Evolutionary conservation across 2,888 invertebrate species (phyloP).

Genomic region (Drosophila neonasuta): DNA sequence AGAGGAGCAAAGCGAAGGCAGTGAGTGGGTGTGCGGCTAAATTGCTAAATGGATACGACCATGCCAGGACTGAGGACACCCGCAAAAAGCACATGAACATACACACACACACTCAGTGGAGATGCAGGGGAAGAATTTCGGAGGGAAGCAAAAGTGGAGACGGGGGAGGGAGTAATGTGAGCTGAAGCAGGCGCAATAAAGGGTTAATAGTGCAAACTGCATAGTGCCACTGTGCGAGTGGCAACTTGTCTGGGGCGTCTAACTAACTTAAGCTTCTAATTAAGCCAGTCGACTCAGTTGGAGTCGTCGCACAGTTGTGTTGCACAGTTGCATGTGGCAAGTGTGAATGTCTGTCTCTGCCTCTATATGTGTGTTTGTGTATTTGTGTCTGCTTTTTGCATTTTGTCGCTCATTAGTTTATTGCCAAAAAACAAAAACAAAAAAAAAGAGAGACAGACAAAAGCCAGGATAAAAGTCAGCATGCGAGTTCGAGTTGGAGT

Average conservation of each 20-base stretch:
- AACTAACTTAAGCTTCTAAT: conserved; percentile 71
- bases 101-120: conserved; percentile 6
- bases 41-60: conserved; percentile 77
- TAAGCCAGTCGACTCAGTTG: conserved; percentile 53
- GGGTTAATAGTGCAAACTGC: conserved; percentile 77
- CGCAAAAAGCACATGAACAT: conserved; percentile 42
- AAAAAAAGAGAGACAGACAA: conserved; percentile 27
- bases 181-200: conserved; percentile 56
- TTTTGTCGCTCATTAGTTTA: conserved; percentile 78
- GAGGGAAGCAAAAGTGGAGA: neutral
- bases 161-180: conserved; percentile 20
- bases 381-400: conserved; percentile 60
- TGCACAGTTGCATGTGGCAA: conserved; percentile 51
- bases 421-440: conserved; percentile 66
- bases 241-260: conserved; percentile 58
- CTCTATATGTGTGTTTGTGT: conserved; percentile 9
- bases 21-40: conserved; percentile 79
- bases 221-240: conserved; percentile 60
- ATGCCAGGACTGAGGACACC: conserved; percentile 64
- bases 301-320: conserved; percentile 21
- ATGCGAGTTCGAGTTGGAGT: conserved; percentile 47
- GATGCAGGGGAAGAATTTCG: neutral
- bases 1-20: conserved; percentile 13
- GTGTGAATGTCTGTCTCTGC: conserved; percentile 61
- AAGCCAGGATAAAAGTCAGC: conserved; percentile 33